Conservation (phyloP, 1,140 invertebrate genomes). For the Papilio glaucus region DNA sequence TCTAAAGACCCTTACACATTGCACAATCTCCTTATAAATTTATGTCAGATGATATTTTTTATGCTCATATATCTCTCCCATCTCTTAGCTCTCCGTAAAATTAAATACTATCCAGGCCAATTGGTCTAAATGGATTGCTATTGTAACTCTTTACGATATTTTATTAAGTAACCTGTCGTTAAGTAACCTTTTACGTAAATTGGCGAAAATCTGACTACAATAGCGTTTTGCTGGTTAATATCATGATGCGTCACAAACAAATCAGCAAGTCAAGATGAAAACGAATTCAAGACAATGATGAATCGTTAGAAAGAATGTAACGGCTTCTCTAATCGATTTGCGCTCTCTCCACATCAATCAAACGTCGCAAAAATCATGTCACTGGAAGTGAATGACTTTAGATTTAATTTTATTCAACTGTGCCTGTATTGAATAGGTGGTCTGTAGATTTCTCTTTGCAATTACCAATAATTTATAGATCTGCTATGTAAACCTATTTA, state of each 20-base stretch:
- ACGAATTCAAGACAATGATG: not conserved
- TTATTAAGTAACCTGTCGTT: no score
- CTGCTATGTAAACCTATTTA: no score
- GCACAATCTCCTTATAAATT: not conserved
- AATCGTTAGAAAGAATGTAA: not conserved
- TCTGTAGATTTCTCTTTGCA: not conserved
- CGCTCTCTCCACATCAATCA: constrained; percentile 12
- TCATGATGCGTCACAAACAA: not conserved
- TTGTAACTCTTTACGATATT: no score
- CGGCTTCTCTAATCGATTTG: constrained; percentile 1
- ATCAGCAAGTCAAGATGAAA: not conserved
- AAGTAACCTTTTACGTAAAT: no score
- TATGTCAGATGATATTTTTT: not conserved
- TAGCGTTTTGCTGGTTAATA: no score
- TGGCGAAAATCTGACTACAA: no score
- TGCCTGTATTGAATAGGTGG: not conserved
- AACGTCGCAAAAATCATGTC: not conserved
- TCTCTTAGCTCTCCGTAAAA: no score
- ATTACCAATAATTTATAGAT: no score
- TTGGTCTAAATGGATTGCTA: no score
- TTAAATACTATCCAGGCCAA: no score
- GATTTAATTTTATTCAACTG: not conserved
- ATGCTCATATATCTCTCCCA: no score
- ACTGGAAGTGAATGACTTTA: not conserved
- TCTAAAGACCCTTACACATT: not conserved